These are phyloP conservation scores for Protomyctophum bolini DNA, from an alignment of 2,113 vertebrate genomes.

Conservation along the genomic window DNA sequence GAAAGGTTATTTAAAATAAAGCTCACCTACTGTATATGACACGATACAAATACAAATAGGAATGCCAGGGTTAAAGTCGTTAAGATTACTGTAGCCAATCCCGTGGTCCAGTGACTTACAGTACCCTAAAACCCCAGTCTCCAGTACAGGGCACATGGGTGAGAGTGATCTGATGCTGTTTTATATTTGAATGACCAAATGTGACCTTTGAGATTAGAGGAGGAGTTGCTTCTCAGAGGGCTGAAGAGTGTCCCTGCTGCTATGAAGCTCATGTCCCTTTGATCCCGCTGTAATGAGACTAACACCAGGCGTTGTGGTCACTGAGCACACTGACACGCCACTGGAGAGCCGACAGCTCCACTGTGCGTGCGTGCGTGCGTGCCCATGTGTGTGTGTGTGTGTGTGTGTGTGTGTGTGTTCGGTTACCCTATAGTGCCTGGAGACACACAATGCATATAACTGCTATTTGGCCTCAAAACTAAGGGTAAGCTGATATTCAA, in stretches of 20 bases:
- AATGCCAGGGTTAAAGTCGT: background rate
- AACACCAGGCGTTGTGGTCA: conserved; percentile 72
- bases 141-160: conserved; percentile 30
- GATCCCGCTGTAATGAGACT: conserved; percentile 75
- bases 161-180: conserved; percentile 63
- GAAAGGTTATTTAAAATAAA: no score
- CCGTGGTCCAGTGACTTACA: background rate
- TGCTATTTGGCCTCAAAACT: conserved; percentile 47
- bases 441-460: conserved; percentile 55
- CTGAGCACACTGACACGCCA: conserved; percentile 71
- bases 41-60: background rate
- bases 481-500: conserved; percentile 44
- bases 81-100: background rate
- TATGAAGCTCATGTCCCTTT: conserved; percentile 75
- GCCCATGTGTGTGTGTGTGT: conserved; percentile 22
- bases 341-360: conserved; percentile 59
- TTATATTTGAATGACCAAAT: conserved; percentile 77
- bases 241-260: conserved; percentile 70
- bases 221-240: conserved; percentile 66
- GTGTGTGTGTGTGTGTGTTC: conserved; percentile 4
- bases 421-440: conserved; percentile 35
- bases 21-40: no score
- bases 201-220: conserved; percentile 78
- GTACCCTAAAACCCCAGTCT: conserved; percentile 13
- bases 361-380: conserved; percentile 30